Evolutionary conservation across 2,113 vertebrate genomes (phyloP).

Genomic region (Aptenodytes forsteri): DNA sequence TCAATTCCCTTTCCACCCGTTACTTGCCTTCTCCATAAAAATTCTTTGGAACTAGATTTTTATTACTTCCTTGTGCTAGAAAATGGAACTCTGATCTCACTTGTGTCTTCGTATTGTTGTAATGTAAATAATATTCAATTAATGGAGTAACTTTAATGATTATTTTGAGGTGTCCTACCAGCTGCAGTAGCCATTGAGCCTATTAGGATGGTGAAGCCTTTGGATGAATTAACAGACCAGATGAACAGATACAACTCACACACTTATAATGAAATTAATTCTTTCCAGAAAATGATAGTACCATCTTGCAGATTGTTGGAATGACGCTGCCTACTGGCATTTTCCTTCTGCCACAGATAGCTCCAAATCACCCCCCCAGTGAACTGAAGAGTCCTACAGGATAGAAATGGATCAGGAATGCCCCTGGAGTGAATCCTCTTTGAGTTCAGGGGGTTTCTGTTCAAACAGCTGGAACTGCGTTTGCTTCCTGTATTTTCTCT

Average conservation of each 20-base stretch:
- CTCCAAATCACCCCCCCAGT: neutral
- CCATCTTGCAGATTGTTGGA: constrained; percentile 51
- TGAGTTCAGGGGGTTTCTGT: neutral
- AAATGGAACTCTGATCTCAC: neutral
- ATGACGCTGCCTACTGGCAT: neutral
- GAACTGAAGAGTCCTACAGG: neutral
- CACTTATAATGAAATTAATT: neutral
- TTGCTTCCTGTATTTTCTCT: neutral
- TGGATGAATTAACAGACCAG: constrained; percentile 44
- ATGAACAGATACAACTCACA: neutral
- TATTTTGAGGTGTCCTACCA: neutral
- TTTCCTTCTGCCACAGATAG: constrained; percentile 30
- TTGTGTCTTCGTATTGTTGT: neutral
- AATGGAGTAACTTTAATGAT: neutral
- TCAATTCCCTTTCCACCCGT: neutral
- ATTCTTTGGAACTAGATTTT: neutral
- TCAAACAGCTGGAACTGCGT: neutral
- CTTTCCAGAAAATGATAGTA: constrained; percentile 25
- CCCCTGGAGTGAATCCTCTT: neutral
- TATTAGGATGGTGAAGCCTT: neutral
- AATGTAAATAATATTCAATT: neutral
- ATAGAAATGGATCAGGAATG: neutral
- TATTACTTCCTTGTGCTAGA: neutral
- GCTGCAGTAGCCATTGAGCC: neutral
- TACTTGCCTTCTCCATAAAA: neutral